Base-by-base conservation (phyloP, 2,888 invertebrate species). In the Romanomermis culicivorax region DNA sequence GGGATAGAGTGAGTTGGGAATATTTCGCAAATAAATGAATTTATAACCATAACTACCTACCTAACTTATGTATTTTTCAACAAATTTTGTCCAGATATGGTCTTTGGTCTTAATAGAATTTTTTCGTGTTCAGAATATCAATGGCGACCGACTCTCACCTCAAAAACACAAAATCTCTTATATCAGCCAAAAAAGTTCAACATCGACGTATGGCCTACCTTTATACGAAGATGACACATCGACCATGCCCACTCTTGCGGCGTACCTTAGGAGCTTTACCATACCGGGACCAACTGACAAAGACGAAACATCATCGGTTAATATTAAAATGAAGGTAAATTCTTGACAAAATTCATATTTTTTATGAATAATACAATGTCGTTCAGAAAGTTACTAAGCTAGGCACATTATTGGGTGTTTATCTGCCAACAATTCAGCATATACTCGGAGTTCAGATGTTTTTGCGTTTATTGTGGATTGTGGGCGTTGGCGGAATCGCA, bases 371-470 rank as follows among this genome's bases (percentile, higher is more conserved):
- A 36, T 11, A 11, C 36, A 17, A 11, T 36, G 11, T 17, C 7
- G 11, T 45, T 11, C 45, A 45, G 45, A 45, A 45, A 45, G 45
- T 45, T 11, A 86, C 89, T 45, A 84, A 89, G 60, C 86, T 97
- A 81, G 97, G 97, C 66, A 95, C 93, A 43, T 79, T 97, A 67
- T 83, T 97, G 70, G 97, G 97, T 58, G 95, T 95, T 61, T 97
- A 83, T 74, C 78, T 99, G 59, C 97, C 97, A 56, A 97, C 95
- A 72, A 89, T 97, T 69, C 97, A 99, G 74, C 97, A 99, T 74
- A 97, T 97, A 74, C 93, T 97, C 72, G 97, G 97, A 64, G 93
- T 97, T 57, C 89, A 97, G 70, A 81, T 97, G 63, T 97, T 97
- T 76, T 93, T 97, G 72, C 87, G 97, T 73, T 78, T 97, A 69